Percentiles rank a stretch among this genome's conserved stretches.
phyloP scores from a whole-genome alignment of 2,113 vertebrate genomes.

The Corythornis madagascariensis region DNA sequence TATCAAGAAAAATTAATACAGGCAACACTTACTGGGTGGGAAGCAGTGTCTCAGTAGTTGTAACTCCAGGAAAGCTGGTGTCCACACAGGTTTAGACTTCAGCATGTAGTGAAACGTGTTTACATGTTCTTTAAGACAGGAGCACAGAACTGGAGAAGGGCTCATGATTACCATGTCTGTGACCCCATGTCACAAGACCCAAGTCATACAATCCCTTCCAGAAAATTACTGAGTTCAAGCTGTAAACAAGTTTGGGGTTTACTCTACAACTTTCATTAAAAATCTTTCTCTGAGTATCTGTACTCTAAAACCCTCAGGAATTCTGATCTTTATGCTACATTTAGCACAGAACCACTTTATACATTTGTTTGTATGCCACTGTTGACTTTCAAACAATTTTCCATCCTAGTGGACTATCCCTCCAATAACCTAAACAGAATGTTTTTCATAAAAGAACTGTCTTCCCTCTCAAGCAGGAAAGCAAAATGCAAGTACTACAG shows the following conservation, averaged over 20 bases:
- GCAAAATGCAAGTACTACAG: not conserved
- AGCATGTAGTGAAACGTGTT: not conserved
- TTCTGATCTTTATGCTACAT: not conserved
- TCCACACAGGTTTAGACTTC: not conserved
- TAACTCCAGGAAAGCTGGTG: not conserved
- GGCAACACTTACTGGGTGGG: not conserved
- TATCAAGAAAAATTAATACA: not conserved
- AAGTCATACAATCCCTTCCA: not conserved
- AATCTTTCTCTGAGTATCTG: not conserved
- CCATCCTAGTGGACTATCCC: not conserved
- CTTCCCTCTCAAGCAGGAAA: not conserved
- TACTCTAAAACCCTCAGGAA: not conserved
- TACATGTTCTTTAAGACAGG: not conserved
- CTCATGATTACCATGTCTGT: not conserved
- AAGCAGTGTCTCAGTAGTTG: not conserved
- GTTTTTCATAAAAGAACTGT: not conserved
- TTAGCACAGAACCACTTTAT: not conserved
- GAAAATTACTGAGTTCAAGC: not conserved
- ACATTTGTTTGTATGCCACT: not conserved
- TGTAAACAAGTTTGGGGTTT: not conserved
- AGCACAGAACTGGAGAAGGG: not conserved
- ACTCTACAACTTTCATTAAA: not conserved
- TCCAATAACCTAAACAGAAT: not conserved
- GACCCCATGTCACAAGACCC: not conserved
- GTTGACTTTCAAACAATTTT: not conserved